These are phyloP conservation scores for Drosophila vallismaia DNA, from an alignment of 2,888 invertebrate genomes.

Conservation along the genomic window DNA sequence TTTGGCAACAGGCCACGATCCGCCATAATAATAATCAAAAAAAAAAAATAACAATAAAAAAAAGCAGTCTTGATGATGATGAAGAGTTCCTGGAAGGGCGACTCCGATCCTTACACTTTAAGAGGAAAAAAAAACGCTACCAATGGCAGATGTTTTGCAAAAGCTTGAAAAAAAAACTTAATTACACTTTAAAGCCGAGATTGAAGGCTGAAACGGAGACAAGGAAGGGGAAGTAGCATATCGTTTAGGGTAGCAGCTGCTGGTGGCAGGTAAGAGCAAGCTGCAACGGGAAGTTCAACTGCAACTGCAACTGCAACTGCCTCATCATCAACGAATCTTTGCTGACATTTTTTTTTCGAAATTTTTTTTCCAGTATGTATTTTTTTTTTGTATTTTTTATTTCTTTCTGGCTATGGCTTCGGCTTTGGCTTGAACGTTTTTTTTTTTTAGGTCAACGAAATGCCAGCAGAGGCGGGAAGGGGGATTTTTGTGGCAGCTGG, in stretches of 20 bases:
- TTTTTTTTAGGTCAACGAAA: slow-evolving; percentile 77
- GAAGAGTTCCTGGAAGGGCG: slow-evolving; percentile 69
- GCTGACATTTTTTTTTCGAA: slow-evolving; percentile 64
- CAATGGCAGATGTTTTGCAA: slow-evolving; percentile 74
- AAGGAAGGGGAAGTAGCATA: slow-evolving; percentile 9
- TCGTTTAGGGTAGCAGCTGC: slow-evolving; percentile 39
- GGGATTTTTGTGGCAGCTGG: slow-evolving; percentile 23
- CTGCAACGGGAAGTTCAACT: slow-evolving; percentile 47
- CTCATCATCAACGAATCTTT: slow-evolving; percentile 50
- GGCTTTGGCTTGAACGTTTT: slow-evolving; percentile 67
- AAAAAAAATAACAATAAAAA: not conserved
- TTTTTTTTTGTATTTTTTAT: slow-evolving; percentile 10
- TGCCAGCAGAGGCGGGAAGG: slow-evolving; percentile 55
- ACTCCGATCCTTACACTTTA: slow-evolving; percentile 55
- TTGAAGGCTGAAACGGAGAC: slow-evolving; percentile 64
- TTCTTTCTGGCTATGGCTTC: too few species aligned
- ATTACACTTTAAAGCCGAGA: slow-evolving; percentile 70
- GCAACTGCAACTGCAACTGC: slow-evolving; percentile 30
- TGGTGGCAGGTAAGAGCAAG: slow-evolving; percentile 62
- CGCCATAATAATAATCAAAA: not conserved
- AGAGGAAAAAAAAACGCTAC: slow-evolving; percentile 25
- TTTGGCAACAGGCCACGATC: slow-evolving; percentile 53
- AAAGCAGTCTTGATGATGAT: slow-evolving; percentile 16
- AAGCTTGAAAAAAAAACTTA: slow-evolving; percentile 55
- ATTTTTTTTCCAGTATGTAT: slow-evolving; percentile 19